Percentiles rank a stretch among this genome's conserved stretches.
Conservation (phyloP, 2,797 vertebrate genomes). For the Psittacula echo region DNA sequence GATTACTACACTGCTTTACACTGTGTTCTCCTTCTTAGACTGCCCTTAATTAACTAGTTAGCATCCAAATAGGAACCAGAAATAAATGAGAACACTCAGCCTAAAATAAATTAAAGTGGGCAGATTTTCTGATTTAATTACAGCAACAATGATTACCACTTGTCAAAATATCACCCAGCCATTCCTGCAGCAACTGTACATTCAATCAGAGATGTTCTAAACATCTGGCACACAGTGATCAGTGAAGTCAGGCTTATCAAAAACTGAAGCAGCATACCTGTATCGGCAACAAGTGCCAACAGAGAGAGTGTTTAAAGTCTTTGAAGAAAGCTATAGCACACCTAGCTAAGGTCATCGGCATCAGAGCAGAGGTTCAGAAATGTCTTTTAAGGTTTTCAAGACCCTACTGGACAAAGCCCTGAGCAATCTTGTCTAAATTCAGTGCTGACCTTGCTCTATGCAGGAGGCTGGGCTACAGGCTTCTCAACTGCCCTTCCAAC, state of each 20-base stretch:
- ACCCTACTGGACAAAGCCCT: background rate
- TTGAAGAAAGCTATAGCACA: background rate
- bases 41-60: background rate
- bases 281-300: rapidly evolving
- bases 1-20: background rate
- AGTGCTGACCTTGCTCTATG: background rate
- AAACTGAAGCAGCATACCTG: background rate
- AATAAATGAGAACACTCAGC: background rate
- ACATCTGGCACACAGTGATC: background rate
- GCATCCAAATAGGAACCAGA: background rate
- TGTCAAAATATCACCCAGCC: background rate
- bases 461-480: background rate
- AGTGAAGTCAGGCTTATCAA: background rate
- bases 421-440: background rate
- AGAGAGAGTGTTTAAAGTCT: background rate
- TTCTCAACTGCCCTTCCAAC: background rate
- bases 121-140: background rate
- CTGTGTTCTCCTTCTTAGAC: background rate
- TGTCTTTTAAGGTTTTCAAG: background rate
- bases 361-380: background rate
- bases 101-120: background rate
- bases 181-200: background rate
- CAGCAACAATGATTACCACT: background rate
- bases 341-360: background rate
- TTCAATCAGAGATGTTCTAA: background rate